These are phyloP conservation scores for Anodontia alba DNA, from an alignment of 2,888 invertebrate genomes.

Conservation along the genomic window DNA sequence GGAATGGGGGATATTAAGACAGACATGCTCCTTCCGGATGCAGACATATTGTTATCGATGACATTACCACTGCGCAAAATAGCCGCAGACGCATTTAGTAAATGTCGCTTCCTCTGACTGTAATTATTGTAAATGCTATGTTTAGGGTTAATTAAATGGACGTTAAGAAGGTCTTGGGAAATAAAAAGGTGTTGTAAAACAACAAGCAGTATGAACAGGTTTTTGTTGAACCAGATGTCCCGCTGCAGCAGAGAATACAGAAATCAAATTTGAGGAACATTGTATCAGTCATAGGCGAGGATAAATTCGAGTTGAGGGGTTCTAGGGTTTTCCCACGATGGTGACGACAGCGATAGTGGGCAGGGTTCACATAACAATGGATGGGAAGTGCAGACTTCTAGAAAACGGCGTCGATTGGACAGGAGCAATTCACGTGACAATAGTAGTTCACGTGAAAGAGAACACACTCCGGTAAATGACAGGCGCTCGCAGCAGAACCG, in stretches of 20 bases:
- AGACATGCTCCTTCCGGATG: too few species aligned
- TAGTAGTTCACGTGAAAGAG: background rate
- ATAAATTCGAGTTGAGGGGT: background rate
- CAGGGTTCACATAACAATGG: background rate
- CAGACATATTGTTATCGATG: too few species aligned
- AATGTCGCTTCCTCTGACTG: too few species aligned
- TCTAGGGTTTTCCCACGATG: background rate
- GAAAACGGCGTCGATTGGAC: slow-evolving; percentile 1
- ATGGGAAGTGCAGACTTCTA: background rate
- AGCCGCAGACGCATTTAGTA: too few species aligned
- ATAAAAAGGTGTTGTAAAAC: background rate
- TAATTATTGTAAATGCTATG: too few species aligned
- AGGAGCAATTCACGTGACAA: background rate
- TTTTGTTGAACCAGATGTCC: background rate
- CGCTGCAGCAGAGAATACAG: background rate
- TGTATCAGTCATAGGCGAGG: background rate
- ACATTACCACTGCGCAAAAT: too few species aligned
- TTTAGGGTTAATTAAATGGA: too few species aligned
- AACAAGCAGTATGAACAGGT: background rate
- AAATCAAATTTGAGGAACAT: background rate
- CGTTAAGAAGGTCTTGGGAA: background rate
- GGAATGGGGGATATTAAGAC: too few species aligned
- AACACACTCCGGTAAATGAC: background rate
- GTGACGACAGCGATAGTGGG: slow-evolving; percentile 4
- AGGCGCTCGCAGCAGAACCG: background rate